phyloP scores from a whole-genome alignment of 1,140 invertebrate species.

The Zaprionus ghesquierei region DNA sequence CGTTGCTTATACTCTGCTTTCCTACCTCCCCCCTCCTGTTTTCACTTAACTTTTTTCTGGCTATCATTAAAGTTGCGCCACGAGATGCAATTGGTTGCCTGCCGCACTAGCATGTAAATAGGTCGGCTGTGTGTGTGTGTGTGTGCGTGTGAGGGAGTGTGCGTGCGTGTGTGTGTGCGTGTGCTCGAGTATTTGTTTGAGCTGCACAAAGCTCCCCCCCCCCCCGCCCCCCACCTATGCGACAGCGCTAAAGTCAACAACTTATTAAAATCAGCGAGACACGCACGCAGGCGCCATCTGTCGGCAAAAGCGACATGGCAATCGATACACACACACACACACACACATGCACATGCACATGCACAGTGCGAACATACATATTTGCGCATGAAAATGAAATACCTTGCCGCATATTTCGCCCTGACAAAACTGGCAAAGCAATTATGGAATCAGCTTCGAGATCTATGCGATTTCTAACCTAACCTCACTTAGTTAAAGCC shows the following conservation, averaged over 20 bases:
- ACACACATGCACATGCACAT: not conserved
- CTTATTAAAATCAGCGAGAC: conserved; percentile 11
- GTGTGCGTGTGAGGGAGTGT: not conserved
- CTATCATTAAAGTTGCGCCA: conserved; percentile 17
- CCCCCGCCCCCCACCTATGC: not conserved
- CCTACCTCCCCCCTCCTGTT: not conserved
- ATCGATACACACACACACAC: conserved; percentile 13
- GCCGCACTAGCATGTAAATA: conserved; percentile 14
- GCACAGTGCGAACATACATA: not conserved
- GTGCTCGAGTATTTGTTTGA: not conserved
- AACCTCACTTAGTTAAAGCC: too few relatives aligned
- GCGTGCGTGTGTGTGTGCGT: not conserved
- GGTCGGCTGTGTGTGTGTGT: conserved; percentile 10
- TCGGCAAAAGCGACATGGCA: conserved; percentile 7
- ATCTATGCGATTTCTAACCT: too few relatives aligned
- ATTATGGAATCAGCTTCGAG: not conserved
- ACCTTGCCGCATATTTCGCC: not conserved
- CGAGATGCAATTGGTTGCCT: conserved; percentile 19
- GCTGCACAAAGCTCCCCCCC: not conserved
- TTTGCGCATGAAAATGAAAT: not conserved
- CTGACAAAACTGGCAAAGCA: not conserved
- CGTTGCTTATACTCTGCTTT: not conserved
- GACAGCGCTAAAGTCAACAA: conserved; percentile 23
- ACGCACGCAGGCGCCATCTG: conserved; percentile 28
- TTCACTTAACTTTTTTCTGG: not conserved